Conservation (phyloP, 2,888 invertebrate genomes). For the Lordiphosa fenestrarum region DNA sequence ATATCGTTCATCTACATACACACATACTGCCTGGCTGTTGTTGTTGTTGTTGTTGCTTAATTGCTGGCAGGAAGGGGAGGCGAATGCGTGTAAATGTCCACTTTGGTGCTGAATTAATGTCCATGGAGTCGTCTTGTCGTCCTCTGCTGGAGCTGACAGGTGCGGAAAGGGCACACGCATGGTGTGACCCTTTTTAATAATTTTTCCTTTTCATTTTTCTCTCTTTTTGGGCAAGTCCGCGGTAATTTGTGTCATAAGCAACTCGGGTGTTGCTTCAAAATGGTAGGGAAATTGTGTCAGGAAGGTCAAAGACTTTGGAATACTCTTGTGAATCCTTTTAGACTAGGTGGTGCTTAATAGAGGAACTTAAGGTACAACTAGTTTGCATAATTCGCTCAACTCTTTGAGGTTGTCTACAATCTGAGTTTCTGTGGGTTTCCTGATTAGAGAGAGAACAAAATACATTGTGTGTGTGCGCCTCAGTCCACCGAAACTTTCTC, state of each 20-base stretch:
- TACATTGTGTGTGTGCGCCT: background rate
- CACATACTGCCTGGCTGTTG: conserved; percentile 15
- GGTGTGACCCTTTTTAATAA: conserved; percentile 4
- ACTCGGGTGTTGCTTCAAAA: background rate
- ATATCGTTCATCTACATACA: conserved; percentile 24
- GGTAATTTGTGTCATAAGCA: conserved; percentile 25
- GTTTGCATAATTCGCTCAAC: too few species aligned
- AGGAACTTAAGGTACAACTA: too few species aligned
- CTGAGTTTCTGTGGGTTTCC: too few species aligned
- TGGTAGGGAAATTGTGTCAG: conserved; percentile 5
- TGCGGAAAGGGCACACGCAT: conserved; percentile 4
- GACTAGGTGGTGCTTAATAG: too few species aligned
- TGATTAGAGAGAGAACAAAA: too few species aligned
- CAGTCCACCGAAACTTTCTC: too few species aligned
- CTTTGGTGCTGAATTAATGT: conserved; percentile 44
- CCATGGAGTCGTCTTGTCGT: conserved; percentile 41
- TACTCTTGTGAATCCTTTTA: background rate
- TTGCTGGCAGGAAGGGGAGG: conserved; percentile 8
- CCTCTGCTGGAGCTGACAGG: conserved; percentile 16
- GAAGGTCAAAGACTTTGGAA: conserved; percentile 9
- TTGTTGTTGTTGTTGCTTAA: conserved; percentile 12
- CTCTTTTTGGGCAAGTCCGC: conserved; percentile 15
- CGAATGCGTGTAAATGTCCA: conserved; percentile 39
- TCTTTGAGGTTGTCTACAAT: too few species aligned
- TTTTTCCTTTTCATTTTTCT: background rate